Evolutionary conservation across 2,113 vertebrate species (phyloP).

Genomic region (Mobula hypostoma): DNA sequence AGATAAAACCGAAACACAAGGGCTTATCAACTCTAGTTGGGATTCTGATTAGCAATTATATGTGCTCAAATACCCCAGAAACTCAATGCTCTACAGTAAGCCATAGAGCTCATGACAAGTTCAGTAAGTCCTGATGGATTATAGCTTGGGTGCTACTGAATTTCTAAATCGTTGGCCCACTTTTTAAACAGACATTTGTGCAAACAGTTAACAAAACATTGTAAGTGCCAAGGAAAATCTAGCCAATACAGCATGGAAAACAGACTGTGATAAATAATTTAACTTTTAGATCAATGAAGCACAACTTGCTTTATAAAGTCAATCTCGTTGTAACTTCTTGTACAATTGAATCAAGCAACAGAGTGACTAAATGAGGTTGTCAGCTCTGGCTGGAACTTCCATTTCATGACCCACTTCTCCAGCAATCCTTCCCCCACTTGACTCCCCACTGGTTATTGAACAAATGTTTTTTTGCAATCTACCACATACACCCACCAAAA

Average conservation of each 20-base stretch:
- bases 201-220: no score
- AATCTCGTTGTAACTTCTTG: background rate
- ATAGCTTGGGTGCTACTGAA: no score
- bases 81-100: no score
- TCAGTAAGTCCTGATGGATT: no score
- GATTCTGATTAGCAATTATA: no score
- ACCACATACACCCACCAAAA: background rate
- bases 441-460: background rate
- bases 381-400: background rate
- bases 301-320: background rate
- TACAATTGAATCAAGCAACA: background rate
- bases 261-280: background rate
- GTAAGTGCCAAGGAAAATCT: no score
- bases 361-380: background rate
- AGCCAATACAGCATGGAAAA: background rate
- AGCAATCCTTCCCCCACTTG: background rate
- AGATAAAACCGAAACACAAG: no score
- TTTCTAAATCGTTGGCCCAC: no score
- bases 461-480: background rate
- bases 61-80: no score
- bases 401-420: background rate
- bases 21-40: no score
- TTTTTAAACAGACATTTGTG: no score
- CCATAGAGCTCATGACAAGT: no score
- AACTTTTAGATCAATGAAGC: background rate